These are phyloP conservation scores for Pseudochirops cupreus DNA, from an alignment of 2,797 vertebrate species.

Conservation along the genomic window DNA sequence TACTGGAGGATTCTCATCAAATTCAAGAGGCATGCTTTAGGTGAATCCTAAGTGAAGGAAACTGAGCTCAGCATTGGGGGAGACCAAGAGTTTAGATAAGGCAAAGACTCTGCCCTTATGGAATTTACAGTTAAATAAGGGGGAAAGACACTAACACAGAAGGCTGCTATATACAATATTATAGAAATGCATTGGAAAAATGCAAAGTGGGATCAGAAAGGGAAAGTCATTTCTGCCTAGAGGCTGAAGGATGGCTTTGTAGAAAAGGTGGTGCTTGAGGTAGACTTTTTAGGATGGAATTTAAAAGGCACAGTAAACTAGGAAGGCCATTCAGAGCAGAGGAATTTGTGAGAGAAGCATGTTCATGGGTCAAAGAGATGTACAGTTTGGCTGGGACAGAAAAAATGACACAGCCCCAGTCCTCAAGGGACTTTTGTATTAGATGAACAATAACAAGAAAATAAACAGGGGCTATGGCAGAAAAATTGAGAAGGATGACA, in stretches of 20 bases:
- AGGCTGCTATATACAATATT: background rate
- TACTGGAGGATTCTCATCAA: background rate
- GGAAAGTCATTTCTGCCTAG: background rate
- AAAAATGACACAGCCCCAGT: background rate
- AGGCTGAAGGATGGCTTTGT: background rate
- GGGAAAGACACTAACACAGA: background rate
- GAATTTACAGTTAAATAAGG: background rate
- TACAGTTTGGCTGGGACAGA: background rate
- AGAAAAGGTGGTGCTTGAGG: background rate
- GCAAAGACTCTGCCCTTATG: background rate
- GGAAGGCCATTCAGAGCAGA: too few relatives aligned
- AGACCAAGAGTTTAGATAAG: background rate
- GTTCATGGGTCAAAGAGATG: too few relatives aligned
- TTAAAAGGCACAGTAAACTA: too few relatives aligned
- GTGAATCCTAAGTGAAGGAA: background rate
- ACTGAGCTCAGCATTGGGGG: background rate
- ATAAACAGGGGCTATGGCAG: background rate
- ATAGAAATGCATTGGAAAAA: background rate
- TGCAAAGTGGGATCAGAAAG: background rate
- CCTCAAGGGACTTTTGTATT: background rate
- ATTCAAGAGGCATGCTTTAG: background rate
- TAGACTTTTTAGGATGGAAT: too few relatives aligned
- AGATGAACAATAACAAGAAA: background rate
- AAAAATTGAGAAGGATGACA: background rate
- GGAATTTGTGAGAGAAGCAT: too few relatives aligned